Evolutionary conservation across 1,140 invertebrate genomes (phyloP), one percentile per base, ranked within the genome.

Genomic region (Neodiprion fabricii): DNA sequence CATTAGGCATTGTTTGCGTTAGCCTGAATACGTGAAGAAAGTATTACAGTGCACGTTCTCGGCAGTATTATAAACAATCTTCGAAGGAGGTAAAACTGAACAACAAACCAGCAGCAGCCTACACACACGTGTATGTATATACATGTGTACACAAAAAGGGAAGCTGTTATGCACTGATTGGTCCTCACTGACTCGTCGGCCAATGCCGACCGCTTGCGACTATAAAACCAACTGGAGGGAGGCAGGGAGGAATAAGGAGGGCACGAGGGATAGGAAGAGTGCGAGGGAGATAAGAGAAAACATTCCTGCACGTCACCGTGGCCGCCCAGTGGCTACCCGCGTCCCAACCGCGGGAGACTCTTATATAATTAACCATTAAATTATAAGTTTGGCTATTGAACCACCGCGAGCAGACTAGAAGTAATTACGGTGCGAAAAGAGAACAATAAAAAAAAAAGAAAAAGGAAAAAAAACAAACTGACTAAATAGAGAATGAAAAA

Each of bases 321-420:
- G 86, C 86, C 86, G 86, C 87, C 86, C 87, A 87, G 86, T 88
- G 87, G 86, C 85, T 86, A 61, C 53, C 11, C n/a, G 53, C 78
- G 74, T 76, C 78, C 83, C 83, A 83, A 84, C 87, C 85, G 85
- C 83, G 81, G 82, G 79, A 80, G 84, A 83, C 84, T 81, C 85
- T 88, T 87, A 86, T 88, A 87, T 87, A 88, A 88, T 88, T 88
- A 88, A 88, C 83, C 86, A 88, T 86, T 88, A 88, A 88, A 88
- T 88, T 88, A 88, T 87, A 88, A 88, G 86, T 87, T 88, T 84
- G 85, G 85, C 82, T 86, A 87, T 87, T 85, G 85, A 82, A 74
- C 73, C 74, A 67, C 68, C 23, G 40, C 72, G 69, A 40, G 73
- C 67, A 48, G 82, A 82, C 84, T 86, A 85, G 83, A 86, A 87